Evolutionary conservation across 2,888 invertebrate species (phyloP), one percentile per base, ranked within the genome.

Genomic region (Lasioglossum vierecki): DNA sequence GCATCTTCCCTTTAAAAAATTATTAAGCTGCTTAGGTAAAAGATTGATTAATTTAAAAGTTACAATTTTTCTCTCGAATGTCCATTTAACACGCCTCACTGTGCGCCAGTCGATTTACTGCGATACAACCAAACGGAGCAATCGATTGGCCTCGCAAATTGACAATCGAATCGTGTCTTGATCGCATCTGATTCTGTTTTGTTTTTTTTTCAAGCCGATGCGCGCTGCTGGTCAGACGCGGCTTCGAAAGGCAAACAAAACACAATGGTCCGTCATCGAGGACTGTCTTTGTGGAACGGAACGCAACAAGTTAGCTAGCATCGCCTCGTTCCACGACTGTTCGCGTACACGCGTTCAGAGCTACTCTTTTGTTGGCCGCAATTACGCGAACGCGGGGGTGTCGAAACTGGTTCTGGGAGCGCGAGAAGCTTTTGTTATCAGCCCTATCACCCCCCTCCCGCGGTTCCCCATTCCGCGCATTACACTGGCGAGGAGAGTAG

Each of bases 221-320:
- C 53, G 53, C 49, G 6, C 4, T 5, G 26, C 60, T 26, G 26
- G 26, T 26, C 26, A 15, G 53, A 60, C 30, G 15, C 44, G 11
- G 44, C 9, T 44, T 44, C 44, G 44, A 44, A 46, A 5, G 15
- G 46, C 5, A 15, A 15, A 18, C 26, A 30, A 15, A 15, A 18
- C 26, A 30, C 66, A 66, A 66, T 35, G 66, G 35, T 35, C 66
- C 30, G 66, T 72, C 72, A 41, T 73, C 72, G 44, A 22, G 60
- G 26, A 63, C 30, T 66, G 60, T 80, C 79, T 82, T 71, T 63
- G 39, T 35, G 35, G 49, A 39, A 81, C 73, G 60, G 81, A 70
- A 80, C 76, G 86, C 87, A 87, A 87, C 87, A 87, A 87, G 87
- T 87, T 86, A 83, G 3, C 9, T 30, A 30, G 30, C n/a, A 22